phyloP scores from a whole-genome alignment of 2,113 vertebrate genomes.

The Sebastes schlegelii region DNA sequence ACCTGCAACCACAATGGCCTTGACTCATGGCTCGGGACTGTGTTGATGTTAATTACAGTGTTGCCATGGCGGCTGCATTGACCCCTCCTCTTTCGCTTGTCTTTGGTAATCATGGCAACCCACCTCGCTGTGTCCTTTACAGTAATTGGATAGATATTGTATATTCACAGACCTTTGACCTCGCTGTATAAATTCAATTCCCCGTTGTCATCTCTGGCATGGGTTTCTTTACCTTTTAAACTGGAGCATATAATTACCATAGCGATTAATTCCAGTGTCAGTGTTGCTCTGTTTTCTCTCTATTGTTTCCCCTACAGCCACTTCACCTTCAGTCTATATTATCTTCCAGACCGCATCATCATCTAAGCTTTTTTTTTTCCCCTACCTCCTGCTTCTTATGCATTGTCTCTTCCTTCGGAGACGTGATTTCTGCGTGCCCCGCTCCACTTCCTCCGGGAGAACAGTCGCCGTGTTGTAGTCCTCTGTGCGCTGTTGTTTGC shows the following conservation, averaged over 20 bases:
- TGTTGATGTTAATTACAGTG: conserved; percentile 35
- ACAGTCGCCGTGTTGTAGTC: conserved; percentile 52
- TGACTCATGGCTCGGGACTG: neutral
- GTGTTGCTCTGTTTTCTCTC: neutral
- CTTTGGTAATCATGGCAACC: conserved; percentile 49
- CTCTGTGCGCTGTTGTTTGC: conserved; percentile 47
- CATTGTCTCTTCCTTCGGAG: neutral
- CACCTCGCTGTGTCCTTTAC: conserved; percentile 43
- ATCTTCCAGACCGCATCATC: neutral
- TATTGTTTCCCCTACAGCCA: neutral
- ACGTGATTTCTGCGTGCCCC: neutral
- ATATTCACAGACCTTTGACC: conserved; percentile 28
- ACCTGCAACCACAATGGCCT: neutral
- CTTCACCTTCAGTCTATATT: neutral
- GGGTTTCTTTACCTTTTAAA: conserved; percentile 19
- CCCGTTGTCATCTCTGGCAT: conserved; percentile 2
- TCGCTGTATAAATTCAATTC: neutral
- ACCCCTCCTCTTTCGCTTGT: neutral
- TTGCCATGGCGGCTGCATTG: neutral
- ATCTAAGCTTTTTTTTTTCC: neutral
- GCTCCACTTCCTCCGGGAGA: conserved; percentile 29
- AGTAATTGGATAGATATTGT: conserved; percentile 42
- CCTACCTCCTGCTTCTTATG: neutral
- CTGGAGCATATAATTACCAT: conserved; percentile 22
- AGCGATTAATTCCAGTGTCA: neutral